Conservation (phyloP, 2,113 vertebrate species). For the Ictalurus furcatus region DNA sequence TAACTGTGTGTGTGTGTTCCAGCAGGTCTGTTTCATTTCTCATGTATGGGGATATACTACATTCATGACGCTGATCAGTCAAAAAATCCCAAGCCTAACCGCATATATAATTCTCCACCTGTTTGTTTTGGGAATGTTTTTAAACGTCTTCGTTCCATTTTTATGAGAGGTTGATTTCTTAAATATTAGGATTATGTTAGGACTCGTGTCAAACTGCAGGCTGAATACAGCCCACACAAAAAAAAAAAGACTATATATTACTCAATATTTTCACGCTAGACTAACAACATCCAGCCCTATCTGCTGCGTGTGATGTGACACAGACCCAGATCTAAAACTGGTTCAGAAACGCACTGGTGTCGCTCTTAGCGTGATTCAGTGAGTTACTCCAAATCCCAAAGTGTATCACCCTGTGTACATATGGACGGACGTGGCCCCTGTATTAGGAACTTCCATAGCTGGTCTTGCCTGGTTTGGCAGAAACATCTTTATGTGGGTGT, state of each 20-base stretch:
- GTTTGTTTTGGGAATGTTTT: background rate
- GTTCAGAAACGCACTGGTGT: background rate
- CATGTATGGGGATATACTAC: background rate
- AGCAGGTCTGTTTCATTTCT: background rate
- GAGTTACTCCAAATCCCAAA: background rate
- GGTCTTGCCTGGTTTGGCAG: too few species aligned
- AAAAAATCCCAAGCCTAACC: background rate
- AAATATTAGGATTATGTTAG: background rate
- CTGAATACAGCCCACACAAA: background rate
- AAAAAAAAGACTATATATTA: background rate
- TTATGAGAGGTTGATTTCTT: background rate
- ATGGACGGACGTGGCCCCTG: background rate
- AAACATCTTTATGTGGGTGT: background rate
- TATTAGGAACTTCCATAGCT: background rate
- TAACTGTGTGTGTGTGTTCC: background rate
- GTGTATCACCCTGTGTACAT: background rate
- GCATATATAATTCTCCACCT: background rate
- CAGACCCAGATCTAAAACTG: background rate
- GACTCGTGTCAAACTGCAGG: background rate
- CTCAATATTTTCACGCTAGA: background rate
- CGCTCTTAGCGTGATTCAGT: background rate
- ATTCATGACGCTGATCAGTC: background rate
- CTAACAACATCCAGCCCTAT: background rate
- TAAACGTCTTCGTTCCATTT: background rate
- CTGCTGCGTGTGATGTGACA: background rate